Base-by-base conservation (phyloP, 2,888 invertebrate genomes). In the Callyntrura guangdongensis region DNA sequence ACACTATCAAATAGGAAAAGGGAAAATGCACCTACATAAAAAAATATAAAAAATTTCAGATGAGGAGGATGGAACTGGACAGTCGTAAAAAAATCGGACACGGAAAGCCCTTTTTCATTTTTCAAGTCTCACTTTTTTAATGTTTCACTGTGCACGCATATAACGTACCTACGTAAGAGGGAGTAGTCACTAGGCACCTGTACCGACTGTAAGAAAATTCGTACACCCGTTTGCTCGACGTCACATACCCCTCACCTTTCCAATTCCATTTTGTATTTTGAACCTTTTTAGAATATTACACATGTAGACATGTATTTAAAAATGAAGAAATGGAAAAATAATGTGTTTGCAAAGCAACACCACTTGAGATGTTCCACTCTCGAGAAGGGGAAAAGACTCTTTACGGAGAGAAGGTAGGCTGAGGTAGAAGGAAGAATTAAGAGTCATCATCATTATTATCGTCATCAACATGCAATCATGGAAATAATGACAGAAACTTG, bases 381-480 rank as follows among this genome's bases (percentile, higher is more conserved):
- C 64, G 14, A 67, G 25, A 27, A 2, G 27, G 12, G 17, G 47
- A 61, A 61, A 36, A 79, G 11, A 45, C 77, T 77, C 81, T n/a
- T n/a, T 1, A 20, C 74, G 9, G 77, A 49, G 49, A 36, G 45
- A 47, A 64, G 61, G 61, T 47, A n/a, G 22, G 67, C 20, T 17
- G 56, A 84, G 49, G 56, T n/a, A 77, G 90, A 81, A 88, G 90
- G 87, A 87, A 59, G 67, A 88, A 85, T 85, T 64, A 69, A 91
- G 79, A 91, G 85, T 81, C 91, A 87, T 88, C 91, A 82, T 79
- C 67, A 56, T 77, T 67, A 87, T 84, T 87, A 91, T 61, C 45
- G 84, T 91, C 88, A 87, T 92, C 89, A 91, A 91, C 92, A 92
- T 92, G 92, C 92, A 92, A 92, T 92, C 92, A 92, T 90, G 69